phyloP scores from a whole-genome alignment of 2,797 vertebrate genomes.

The Pseudochirops cupreus region DNA sequence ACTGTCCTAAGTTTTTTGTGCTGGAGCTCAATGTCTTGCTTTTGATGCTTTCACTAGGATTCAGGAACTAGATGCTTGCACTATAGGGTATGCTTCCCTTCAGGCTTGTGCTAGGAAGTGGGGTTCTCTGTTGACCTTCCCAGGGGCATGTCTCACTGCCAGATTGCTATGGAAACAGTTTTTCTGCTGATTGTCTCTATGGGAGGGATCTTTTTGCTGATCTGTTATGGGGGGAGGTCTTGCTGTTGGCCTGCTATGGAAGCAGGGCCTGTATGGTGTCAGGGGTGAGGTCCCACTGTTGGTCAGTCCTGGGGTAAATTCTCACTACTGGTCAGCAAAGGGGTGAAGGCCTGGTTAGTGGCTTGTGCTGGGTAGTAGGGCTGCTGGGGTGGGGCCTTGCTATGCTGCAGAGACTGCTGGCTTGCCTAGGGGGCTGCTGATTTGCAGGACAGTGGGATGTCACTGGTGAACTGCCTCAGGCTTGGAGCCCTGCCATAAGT shows the following conservation, averaged over 20 bases:
- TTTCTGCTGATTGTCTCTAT: not conserved
- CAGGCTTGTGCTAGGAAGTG: not conserved
- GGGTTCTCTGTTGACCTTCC: not conserved
- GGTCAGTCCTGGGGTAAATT: not conserved
- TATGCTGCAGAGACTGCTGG: not conserved
- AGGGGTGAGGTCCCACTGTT: not conserved
- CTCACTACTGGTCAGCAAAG: not conserved
- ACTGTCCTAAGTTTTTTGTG: not conserved
- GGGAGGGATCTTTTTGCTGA: not conserved
- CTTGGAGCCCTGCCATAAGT: no score
- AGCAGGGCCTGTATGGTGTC: not conserved
- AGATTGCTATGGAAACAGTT: not conserved
- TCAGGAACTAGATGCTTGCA: not conserved
- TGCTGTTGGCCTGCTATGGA: not conserved
- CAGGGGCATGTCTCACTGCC: not conserved
- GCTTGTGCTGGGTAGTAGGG: no score
- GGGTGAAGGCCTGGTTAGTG: not conserved
- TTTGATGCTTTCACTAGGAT: not conserved
- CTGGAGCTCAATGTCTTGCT: not conserved
- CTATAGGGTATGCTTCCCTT: not conserved
- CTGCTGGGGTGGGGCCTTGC: not conserved
- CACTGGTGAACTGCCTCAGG: no score
- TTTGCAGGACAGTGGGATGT: not conserved
- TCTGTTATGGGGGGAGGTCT: not conserved
- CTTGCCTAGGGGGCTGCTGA: not conserved